Percentiles rank a stretch among this genome's conserved stretches.
Evolutionary conservation across 2,888 invertebrate genomes (phyloP).

Genomic region (Agrotis puta): DNA sequence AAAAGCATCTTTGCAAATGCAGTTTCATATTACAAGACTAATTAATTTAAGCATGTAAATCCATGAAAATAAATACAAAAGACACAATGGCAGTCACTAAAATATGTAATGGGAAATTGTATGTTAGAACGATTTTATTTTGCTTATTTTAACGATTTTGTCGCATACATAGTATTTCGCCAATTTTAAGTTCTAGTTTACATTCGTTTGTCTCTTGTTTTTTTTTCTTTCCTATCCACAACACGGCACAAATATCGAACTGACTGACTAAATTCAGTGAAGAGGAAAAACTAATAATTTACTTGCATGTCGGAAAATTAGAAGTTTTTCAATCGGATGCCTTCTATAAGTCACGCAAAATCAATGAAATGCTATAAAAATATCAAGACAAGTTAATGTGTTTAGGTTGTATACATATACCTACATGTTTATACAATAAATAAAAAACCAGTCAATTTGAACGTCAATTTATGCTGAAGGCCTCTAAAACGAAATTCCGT

Average conservation of each 20-base stretch:
- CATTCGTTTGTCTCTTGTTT: background rate
- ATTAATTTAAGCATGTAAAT: too few species aligned
- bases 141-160: too few species aligned
- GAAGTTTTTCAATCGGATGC: background rate
- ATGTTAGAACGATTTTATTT: too few species aligned
- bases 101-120: too few species aligned
- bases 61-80: too few species aligned
- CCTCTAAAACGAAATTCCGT: conserved; percentile 19
- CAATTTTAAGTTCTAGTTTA: background rate
- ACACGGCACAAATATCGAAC: background rate
- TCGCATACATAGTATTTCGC: too few species aligned
- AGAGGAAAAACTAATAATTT: background rate
- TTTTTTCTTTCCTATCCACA: too few species aligned
- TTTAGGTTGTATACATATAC: background rate
- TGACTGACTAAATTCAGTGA: background rate
- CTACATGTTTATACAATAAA: conserved; percentile 19
- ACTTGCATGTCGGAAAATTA: conserved; percentile 1
- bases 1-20: too few species aligned
- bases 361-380: background rate
- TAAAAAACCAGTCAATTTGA: conserved; percentile 36
- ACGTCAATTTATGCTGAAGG: conserved; percentile 35
- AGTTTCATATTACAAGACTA: too few species aligned
- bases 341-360: background rate
- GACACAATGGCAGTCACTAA: too few species aligned
- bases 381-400: background rate